Percentiles rank a stretch among this genome's conserved stretches.
Conservation (phyloP, 2,888 invertebrate genomes). For the Stegana nigrithorax region DNA sequence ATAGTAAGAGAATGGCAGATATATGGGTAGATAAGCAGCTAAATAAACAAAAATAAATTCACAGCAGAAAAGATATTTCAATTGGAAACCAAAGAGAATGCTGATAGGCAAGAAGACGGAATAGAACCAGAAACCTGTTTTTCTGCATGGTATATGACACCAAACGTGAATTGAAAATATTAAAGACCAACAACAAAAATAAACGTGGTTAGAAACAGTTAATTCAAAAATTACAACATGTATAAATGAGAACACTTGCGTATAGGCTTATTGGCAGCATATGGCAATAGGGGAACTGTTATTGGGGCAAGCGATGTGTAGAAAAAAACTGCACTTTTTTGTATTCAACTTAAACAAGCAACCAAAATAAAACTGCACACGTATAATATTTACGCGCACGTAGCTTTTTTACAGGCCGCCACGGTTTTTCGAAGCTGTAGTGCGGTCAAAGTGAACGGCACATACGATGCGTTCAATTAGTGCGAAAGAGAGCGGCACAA, state of each 20-base stretch:
- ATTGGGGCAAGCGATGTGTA: too few species aligned
- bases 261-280: neutral
- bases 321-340: conserved; percentile 4
- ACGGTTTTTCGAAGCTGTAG: neutral
- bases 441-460: conserved; percentile 15
- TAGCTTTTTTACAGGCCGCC: neutral
- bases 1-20: neutral
- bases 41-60: neutral
- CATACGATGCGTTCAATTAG: neutral
- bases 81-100: neutral
- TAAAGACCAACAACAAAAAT: neutral
- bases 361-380: neutral
- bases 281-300: neutral
- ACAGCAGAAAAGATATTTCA: neutral
- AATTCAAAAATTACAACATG: neutral
- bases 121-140: conserved; percentile 5
- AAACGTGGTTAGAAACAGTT: conserved; percentile 8
- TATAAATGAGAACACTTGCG: neutral
- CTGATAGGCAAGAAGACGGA: neutral
- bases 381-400: too few species aligned
- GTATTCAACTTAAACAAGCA: neutral
- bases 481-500: neutral
- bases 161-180: conserved; percentile 6
- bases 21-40: too few species aligned
- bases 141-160: too few species aligned